Conservation (phyloP, 2,888 invertebrate species). For the Buathra laborator region DNA sequence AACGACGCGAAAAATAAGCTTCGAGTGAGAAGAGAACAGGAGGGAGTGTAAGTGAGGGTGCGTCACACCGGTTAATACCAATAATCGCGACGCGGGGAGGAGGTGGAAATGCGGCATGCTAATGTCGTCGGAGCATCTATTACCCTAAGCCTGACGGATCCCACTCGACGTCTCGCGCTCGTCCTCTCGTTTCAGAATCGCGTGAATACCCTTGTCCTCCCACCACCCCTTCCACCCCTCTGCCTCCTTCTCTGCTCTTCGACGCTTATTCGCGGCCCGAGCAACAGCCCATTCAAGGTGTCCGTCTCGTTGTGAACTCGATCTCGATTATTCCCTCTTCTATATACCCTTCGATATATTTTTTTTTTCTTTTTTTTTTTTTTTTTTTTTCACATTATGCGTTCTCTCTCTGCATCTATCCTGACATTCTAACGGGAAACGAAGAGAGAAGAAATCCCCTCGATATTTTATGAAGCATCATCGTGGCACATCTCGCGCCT, state of each 20-base stretch:
- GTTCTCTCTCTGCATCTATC: slow-evolving; percentile 56
- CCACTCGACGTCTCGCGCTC: slow-evolving; percentile 80
- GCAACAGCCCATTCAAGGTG: slow-evolving; percentile 63
- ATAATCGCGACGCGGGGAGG: slow-evolving; percentile 78
- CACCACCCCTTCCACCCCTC: neutral
- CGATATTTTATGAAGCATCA: slow-evolving; percentile 67
- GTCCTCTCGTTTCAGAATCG: slow-evolving; percentile 62
- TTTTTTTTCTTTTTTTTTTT: slow-evolving; percentile 50
- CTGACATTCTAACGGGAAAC: slow-evolving; percentile 23
- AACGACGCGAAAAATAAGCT: slow-evolving; percentile 70
- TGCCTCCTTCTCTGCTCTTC: slow-evolving; percentile 14
- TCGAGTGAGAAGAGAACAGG: slow-evolving; percentile 46
- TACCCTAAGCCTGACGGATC: slow-evolving; percentile 84
- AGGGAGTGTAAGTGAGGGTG: slow-evolving; percentile 49
- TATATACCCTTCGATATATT: slow-evolving; percentile 61
- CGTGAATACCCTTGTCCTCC: slow-evolving; percentile 34
- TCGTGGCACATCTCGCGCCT: slow-evolving; percentile 38
- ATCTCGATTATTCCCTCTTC: slow-evolving; percentile 45
- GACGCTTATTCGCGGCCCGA: slow-evolving; percentile 32
- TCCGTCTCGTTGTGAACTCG: slow-evolving; percentile 61
- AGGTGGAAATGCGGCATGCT: slow-evolving; percentile 78
- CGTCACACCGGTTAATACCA: slow-evolving; percentile 80
- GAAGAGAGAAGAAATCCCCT: slow-evolving; percentile 44
- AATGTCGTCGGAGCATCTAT: slow-evolving; percentile 84
- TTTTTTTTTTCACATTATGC: slow-evolving; percentile 19